These are phyloP conservation scores for Tympanoctomys barrerae DNA, from an alignment of 2,797 vertebrate genomes.

Conservation along the genomic window DNA sequence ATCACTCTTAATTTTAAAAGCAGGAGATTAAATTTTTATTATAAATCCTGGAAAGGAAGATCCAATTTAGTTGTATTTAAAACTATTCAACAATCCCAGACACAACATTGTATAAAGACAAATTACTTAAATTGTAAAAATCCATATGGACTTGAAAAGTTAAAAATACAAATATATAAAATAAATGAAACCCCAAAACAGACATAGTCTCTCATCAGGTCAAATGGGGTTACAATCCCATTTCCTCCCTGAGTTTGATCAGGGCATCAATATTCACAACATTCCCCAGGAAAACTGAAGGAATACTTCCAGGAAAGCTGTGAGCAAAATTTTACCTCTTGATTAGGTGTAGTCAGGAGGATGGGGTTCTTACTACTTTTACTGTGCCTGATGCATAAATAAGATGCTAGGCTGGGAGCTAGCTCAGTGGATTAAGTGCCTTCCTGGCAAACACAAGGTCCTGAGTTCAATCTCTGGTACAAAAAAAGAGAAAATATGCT, in stretches of 20 bases:
- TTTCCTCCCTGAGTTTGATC: not conserved
- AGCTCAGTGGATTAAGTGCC: too few species aligned
- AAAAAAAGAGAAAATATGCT: not conserved
- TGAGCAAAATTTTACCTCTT: not conserved
- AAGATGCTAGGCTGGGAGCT: not conserved
- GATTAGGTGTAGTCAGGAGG: not conserved
- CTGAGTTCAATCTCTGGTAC: too few species aligned
- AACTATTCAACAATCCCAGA: not conserved
- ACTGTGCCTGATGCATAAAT: not conserved
- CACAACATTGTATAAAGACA: not conserved
- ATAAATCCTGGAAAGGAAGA: constrained; percentile 40
- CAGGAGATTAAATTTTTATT: constrained; percentile 40
- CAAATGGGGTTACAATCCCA: not conserved
- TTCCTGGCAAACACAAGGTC: too few species aligned
- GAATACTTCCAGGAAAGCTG: not conserved
- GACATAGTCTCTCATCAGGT: not conserved
- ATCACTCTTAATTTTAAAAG: constrained; percentile 30
- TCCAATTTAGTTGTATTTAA: constrained; percentile 42
- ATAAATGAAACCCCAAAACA: not conserved
- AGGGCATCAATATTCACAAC: not conserved
- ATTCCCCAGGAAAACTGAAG: not conserved
- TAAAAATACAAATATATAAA: not conserved
- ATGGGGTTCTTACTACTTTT: not conserved
- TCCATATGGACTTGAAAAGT: not conserved
- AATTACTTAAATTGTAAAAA: not conserved